phyloP scores from a whole-genome alignment of 2,888 invertebrate genomes.

The Ochropacha duplaris region DNA sequence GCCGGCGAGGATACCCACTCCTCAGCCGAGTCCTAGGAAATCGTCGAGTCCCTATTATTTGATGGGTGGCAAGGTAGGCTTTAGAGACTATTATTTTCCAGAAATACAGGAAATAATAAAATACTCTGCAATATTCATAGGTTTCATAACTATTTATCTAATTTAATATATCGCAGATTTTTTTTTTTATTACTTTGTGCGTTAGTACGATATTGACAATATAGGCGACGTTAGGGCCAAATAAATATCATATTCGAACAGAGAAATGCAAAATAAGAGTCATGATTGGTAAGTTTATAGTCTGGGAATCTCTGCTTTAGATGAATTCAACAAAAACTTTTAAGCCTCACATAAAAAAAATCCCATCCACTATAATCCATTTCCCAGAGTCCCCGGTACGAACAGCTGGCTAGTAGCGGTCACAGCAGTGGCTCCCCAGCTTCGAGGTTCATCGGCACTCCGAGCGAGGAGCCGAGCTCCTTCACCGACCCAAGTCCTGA shows the following conservation, averaged over 20 bases:
- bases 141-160: too few relatives aligned
- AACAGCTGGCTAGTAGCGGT: slow-evolving; percentile 75
- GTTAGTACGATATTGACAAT: not conserved
- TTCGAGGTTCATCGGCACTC: slow-evolving; percentile 68
- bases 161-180: not conserved
- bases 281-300: too few relatives aligned
- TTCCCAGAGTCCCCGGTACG: slow-evolving; percentile 76
- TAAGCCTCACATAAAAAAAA: slow-evolving; percentile 11
- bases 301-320: too few relatives aligned
- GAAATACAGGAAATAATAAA: not conserved
- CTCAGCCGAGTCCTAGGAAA: slow-evolving; percentile 79
- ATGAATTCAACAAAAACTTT: too few relatives aligned
- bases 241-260: too few relatives aligned
- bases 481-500: slow-evolving; percentile 73
- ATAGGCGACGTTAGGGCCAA: too few relatives aligned
- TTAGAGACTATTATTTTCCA: not conserved
- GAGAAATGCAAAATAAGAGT: too few relatives aligned
- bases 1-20: slow-evolving; percentile 90
- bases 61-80: slow-evolving; percentile 71
- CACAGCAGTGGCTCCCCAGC: slow-evolving; percentile 74
- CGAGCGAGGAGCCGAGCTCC: slow-evolving; percentile 70
- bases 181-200: not conserved
- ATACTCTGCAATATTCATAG: not conserved
- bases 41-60: slow-evolving; percentile 75
- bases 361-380: slow-evolving; percentile 20